A percentile compares a stretch with the other conserved stretches of the same genome.
These are phyloP conservation scores for Amblyornis subalaris DNA, from an alignment of 2,113 vertebrate species.

Conservation along the genomic window DNA sequence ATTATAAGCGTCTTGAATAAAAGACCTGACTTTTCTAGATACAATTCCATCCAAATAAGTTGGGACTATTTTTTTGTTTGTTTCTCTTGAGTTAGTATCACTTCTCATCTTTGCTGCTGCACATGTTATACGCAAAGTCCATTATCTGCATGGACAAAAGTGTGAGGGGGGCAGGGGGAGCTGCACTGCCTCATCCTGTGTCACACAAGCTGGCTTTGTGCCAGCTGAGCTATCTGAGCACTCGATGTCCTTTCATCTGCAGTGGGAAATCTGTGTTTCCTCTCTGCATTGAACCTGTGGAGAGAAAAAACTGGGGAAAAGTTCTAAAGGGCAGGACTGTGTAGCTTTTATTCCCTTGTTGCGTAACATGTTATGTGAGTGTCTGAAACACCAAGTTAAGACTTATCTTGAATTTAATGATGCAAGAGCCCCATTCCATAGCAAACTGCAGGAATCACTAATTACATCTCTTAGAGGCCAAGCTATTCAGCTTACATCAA, in stretches of 20 bases:
- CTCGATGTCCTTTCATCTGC: background rate
- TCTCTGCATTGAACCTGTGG: background rate
- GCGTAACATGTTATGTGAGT: background rate
- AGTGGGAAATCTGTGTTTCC: background rate
- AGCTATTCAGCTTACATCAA: constrained; percentile 25
- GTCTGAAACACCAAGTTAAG: background rate
- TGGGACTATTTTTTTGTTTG: background rate
- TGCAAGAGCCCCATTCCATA: background rate
- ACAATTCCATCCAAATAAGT: background rate
- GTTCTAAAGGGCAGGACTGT: background rate
- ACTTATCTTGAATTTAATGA: constrained; percentile 9
- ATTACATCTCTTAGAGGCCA: constrained; percentile 34
- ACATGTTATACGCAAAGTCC: background rate
- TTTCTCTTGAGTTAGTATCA: background rate
- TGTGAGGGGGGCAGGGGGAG: background rate
- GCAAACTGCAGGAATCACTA: constrained; percentile 35
- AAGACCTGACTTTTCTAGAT: background rate
- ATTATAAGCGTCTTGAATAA: background rate
- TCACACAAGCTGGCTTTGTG: background rate
- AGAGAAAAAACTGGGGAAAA: constrained; percentile 7
- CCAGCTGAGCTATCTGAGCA: background rate
- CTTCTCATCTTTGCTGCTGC: background rate
- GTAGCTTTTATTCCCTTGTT: background rate
- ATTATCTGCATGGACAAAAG: background rate
- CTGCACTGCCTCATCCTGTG: background rate